These are phyloP conservation scores for Machimus rusticus DNA, from an alignment of 2,888 invertebrate genomes.

Conservation along the genomic window DNA sequence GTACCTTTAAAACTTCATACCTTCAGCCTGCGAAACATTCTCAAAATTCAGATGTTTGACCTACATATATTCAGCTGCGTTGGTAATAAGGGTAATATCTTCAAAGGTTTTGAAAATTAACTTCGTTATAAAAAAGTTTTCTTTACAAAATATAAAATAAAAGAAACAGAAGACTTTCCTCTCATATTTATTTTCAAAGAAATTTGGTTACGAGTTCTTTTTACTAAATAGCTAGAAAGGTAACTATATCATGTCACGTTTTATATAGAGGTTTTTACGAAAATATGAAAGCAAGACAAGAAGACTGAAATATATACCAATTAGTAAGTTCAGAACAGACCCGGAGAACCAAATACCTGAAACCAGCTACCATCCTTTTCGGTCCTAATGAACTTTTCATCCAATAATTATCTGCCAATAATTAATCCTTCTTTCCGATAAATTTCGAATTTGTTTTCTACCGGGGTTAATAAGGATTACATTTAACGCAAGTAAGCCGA, in stretches of 20 bases:
- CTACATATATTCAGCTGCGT: background rate
- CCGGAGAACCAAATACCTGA: background rate
- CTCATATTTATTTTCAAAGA: background rate
- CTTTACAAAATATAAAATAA: background rate
- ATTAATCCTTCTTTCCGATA: slow-evolving; percentile 15
- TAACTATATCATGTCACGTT: background rate
- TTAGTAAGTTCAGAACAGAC: background rate
- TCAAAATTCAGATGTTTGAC: background rate
- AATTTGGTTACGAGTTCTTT: background rate
- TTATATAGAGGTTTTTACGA: background rate
- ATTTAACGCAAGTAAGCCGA: background rate
- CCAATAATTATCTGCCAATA: background rate
- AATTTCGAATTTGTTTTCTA: background rate
- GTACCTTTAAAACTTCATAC: too few species aligned
- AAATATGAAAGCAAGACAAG: background rate
- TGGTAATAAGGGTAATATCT: background rate
- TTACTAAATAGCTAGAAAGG: background rate
- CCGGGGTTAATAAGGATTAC: background rate
- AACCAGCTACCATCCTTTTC: background rate
- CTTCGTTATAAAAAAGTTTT: background rate
- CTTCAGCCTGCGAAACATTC: background rate
- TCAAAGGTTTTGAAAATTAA: background rate
- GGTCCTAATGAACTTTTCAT: background rate
- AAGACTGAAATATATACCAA: background rate
- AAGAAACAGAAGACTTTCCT: background rate